These are phyloP conservation scores for Hippopotamyrus pictus DNA, from an alignment of 2,797 vertebrate genomes.

Conservation along the genomic window DNA sequence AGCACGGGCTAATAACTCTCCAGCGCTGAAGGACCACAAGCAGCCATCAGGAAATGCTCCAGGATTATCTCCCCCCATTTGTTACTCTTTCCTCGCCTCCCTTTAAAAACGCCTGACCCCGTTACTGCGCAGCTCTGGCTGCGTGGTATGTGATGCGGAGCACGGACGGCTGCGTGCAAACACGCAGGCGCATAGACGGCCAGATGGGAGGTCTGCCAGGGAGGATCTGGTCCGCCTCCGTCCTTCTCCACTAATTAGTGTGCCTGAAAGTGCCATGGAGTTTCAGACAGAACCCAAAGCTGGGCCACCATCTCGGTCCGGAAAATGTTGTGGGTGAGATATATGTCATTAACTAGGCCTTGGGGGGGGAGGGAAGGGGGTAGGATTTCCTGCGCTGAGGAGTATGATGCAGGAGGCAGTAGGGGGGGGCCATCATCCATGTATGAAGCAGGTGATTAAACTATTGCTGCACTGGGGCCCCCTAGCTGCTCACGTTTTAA, in stretches of 20 bases:
- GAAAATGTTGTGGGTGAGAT: neutral
- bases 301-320: neutral
- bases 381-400: neutral
- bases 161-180: neutral
- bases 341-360: neutral
- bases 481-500: conserved; percentile 54
- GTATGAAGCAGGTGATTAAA: conserved; percentile 52
- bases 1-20: conserved; percentile 6
- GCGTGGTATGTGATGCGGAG: neutral
- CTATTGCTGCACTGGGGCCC: conserved; percentile 34
- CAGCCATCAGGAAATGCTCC: neutral
- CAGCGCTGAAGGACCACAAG: neutral
- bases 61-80: neutral
- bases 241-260: conserved; percentile 4
- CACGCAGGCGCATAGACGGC: neutral
- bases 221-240: neutral
- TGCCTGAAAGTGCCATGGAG: neutral
- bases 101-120: neutral
- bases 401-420: neutral
- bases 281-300: neutral
- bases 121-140: neutral
- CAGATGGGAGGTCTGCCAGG: neutral
- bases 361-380: neutral
- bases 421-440: neutral
- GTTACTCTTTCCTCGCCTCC: neutral